These are phyloP conservation scores for Cistogaster globosa DNA, from an alignment of 2,888 invertebrate genomes.

Conservation along the genomic window DNA sequence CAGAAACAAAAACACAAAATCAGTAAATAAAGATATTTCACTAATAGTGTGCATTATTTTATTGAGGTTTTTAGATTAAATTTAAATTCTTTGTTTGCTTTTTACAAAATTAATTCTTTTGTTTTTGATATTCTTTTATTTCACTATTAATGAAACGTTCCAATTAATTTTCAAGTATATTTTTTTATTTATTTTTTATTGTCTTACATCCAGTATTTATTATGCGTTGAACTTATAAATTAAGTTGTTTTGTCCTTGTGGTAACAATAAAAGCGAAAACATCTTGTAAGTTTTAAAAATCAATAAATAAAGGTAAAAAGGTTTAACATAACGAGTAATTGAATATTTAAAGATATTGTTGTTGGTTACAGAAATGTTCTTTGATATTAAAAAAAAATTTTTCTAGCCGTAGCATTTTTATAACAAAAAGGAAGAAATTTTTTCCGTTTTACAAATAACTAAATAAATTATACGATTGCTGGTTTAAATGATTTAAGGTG, in stretches of 20 bases:
- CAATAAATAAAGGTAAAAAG: slow-evolving; percentile 7
- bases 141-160: slow-evolving; percentile 37
- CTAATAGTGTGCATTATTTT: background rate
- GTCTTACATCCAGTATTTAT: background rate
- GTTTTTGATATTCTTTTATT: slow-evolving; percentile 31
- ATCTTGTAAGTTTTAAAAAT: slow-evolving; percentile 51
- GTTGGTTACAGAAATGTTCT: too few species aligned
- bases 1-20: too few species aligned
- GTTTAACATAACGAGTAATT: background rate
- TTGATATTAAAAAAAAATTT: too few species aligned
- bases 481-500: too few species aligned
- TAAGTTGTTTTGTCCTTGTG: slow-evolving; percentile 49
- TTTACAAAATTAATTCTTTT: slow-evolving; percentile 25
- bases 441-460: too few species aligned
- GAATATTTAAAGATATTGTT: background rate
- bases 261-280: slow-evolving; percentile 48
- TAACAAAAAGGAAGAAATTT: too few species aligned
- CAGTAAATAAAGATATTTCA: slow-evolving; percentile 12
- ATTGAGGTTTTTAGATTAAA: slow-evolving; percentile 23
- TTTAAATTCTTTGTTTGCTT: slow-evolving; percentile 6
- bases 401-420: too few species aligned
- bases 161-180: slow-evolving; percentile 54
- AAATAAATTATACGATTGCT: too few species aligned
- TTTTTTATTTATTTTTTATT: slow-evolving; percentile 17
- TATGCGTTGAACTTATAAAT: slow-evolving; percentile 36